Evolutionary conservation across 2,888 invertebrate species (phyloP), one percentile per base, ranked within the genome.

Genomic region (Seira musarum): DNA sequence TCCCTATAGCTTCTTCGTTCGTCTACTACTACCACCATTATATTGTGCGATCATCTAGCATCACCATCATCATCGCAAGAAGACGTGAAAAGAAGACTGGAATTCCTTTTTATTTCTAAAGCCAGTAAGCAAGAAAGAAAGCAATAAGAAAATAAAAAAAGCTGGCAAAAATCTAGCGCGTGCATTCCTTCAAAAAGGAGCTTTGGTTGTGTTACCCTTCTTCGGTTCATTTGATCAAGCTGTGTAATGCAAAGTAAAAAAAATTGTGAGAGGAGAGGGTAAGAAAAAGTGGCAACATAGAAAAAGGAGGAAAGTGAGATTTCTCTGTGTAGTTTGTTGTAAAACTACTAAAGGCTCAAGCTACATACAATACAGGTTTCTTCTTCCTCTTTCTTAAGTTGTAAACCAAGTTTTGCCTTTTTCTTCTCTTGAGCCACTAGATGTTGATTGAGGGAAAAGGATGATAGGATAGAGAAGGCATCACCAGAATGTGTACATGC

Each of bases 201-300:
- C 17, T 2, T 35, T 46, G 71, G 46, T 30, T 30, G 30, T 71
- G 71, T 71, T 71, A 63, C 46, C 40, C 35, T 71, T 30, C 30
- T 30, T 49, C 22, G 63, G 46, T 63, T 63, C 71, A 63, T 71
- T 71, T 63, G 40, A 71, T 63, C 71, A 71, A 49, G 63, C 24
- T 63, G 63, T 22, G 24, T 53, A 24, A 49, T 40, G 17, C 57
- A 46, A 15, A 53, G 61, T 21, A 19, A 24, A 60, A 61, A 60
- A 40, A 70, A 70, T 30, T 30, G 2, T 30, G 30, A 70, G 66
- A 40, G 3, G 22, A 61, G 10, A 65, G 30, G n/a, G 65, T 35
- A n/a, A 15, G 69, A 60, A 60, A 25, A 68, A 25, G n/a, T 30
- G 30, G 30, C 30, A 30, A 30, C 30, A 30, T 30, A 30, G 30